Evolutionary conservation across 2,113 vertebrate species (phyloP), one percentile per base, ranked within the genome.

Genomic region (Speoplatyrhinus poulsoni): DNA sequence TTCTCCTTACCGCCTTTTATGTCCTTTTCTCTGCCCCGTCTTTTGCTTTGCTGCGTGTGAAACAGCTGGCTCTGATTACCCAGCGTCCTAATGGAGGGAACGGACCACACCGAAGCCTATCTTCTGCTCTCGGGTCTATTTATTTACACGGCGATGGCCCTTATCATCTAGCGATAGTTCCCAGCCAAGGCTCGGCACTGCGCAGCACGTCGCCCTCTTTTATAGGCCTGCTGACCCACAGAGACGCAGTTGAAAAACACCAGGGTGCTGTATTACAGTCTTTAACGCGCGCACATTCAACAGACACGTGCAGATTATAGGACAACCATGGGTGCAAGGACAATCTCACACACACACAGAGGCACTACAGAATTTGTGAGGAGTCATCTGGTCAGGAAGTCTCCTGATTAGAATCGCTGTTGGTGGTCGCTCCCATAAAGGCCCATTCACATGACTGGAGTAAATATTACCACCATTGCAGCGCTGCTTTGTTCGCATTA

Each of bases 61-160:
- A 84, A 85, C 90, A 91, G 85, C 89, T 91, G 88, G 81, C 72
- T 82, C 60, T 76, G 83, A 91, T 92, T 88, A 90, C 60, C 58
- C 19, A 67, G 48, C 76, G 77, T 82, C 72, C 74, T 84, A 82
- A 88, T 82, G 72, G 69, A 78, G 68, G 73, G 46, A 73, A 56
- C 80, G 87, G 89, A 90, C 89, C 89, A 90, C 90, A 90, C 85
- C 66, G 85, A 88, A 88, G 75, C 57, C 78, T 76, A 61, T 84
- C 82, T 82, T 76, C 56, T 72, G 66, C 67, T 74, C 70, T 54
- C 69, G 66, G 70, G 69, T 26, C 68, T 83, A 79, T 91, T 91
- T 91, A 85, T 91, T 89, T 89, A 85, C 80, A 82, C 75, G 83
- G 68, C 58, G 69, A 84, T 86, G 68, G 62, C 70, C 75, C 80